Evolutionary conservation across 1,140 invertebrate genomes (phyloP).

Genomic region (Octopus sinensis): DNA sequence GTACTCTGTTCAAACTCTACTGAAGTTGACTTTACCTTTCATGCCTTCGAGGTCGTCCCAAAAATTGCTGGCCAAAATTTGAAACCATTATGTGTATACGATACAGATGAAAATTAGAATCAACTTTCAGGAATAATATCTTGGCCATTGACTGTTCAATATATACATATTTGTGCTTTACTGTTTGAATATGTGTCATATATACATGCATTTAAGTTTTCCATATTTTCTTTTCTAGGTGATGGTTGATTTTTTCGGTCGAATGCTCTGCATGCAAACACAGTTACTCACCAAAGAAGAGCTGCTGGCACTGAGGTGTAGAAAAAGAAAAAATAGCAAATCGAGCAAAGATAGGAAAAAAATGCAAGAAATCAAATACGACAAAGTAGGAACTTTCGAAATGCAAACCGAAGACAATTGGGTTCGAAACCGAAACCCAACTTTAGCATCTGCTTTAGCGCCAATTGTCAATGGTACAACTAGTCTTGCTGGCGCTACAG

Average conservation of each 20-base stretch:
- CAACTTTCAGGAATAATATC: not conserved
- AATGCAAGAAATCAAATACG: constrained; percentile 35
- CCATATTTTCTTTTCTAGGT: constrained; percentile 37
- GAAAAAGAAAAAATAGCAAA: constrained; percentile 14
- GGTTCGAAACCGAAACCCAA: constrained; percentile 22
- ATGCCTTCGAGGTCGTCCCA: no score
- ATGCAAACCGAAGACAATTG: constrained; percentile 38
- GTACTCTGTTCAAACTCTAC: no score
- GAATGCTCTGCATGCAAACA: constrained; percentile 51
- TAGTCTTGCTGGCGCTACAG: not conserved
- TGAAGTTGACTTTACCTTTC: no score
- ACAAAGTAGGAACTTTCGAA: constrained; percentile 35
- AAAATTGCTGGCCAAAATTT: no score
- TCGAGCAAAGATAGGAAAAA: constrained; percentile 24
- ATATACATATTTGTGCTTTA: not conserved
- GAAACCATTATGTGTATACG: no score
- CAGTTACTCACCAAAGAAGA: constrained; percentile 35
- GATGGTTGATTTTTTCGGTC: constrained; percentile 50
- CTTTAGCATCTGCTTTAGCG: not conserved
- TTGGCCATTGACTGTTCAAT: not conserved
- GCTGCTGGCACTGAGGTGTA: constrained; percentile 1
- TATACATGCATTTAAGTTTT: not conserved
- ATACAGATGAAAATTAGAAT: no score
- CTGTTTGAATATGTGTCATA: not conserved
- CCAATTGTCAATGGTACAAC: constrained; percentile 20